Conservation (phyloP, 2,113 vertebrate genomes). For the Saguinus imperator region DNA sequence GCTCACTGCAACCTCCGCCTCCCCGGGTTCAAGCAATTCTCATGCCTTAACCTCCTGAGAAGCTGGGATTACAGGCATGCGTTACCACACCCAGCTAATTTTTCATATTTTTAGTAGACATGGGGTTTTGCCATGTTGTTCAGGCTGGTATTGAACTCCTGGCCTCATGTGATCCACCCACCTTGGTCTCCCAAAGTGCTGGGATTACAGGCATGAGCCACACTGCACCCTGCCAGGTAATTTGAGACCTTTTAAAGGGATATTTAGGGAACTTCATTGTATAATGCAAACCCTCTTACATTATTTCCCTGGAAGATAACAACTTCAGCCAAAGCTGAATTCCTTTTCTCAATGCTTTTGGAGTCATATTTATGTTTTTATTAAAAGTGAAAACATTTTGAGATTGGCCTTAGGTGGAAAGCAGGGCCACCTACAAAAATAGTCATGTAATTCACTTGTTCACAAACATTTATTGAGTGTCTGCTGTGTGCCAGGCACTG, state of each 20-base stretch:
- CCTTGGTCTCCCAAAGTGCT: too few relatives aligned
- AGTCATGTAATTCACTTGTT: not conserved
- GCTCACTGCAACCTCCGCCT: too few relatives aligned
- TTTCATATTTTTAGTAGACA: too few relatives aligned
- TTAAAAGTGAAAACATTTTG: slow-evolving; percentile 30
- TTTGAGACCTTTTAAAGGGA: not conserved
- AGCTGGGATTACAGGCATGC: too few relatives aligned
- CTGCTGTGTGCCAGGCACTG: not conserved
- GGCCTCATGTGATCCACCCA: too few relatives aligned
- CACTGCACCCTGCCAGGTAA: not conserved
- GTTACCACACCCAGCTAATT: too few relatives aligned
- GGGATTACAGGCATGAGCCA: too few relatives aligned
- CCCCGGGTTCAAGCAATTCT: too few relatives aligned
- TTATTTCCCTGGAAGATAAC: slow-evolving; percentile 11
- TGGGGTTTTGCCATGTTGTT: too few relatives aligned
- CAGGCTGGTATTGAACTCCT: too few relatives aligned
- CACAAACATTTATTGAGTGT: not conserved
- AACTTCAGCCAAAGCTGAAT: not conserved
- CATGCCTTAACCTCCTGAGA: too few relatives aligned
- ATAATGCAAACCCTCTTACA: not conserved
- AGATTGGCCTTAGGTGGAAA: not conserved
- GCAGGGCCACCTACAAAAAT: not conserved
- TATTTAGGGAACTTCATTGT: not conserved
- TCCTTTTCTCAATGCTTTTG: not conserved
- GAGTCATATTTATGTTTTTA: not conserved